These are phyloP conservation scores for Sebastolobus altivelis DNA, from an alignment of 2,797 vertebrate species.

Conservation along the genomic window DNA sequence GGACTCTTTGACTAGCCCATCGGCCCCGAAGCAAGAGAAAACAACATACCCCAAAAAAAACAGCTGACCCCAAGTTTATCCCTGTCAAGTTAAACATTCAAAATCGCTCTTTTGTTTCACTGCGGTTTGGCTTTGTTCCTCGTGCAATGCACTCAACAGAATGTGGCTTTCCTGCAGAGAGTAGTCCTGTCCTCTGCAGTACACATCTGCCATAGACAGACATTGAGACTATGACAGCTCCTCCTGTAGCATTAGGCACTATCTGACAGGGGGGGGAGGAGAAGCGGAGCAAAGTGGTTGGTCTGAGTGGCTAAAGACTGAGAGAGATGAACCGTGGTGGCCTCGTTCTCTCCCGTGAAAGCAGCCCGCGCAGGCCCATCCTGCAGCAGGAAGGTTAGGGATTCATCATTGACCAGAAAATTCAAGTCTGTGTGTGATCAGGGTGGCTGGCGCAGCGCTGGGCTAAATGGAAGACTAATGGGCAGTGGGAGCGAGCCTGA, in stretches of 20 bases:
- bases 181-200: conserved; percentile 31
- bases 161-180: conserved; percentile 31
- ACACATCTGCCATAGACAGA: conserved; percentile 38
- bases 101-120: conserved; percentile 20
- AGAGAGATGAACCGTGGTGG: conserved; percentile 70
- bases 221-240: conserved; percentile 56
- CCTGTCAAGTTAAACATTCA: conserved; percentile 36
- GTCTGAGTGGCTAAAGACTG: conserved; percentile 68
- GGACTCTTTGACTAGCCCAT: conserved; percentile 17
- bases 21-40: conserved; percentile 21
- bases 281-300: conserved; percentile 58
- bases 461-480: conserved; percentile 84
- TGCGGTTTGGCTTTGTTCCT: conserved; percentile 5
- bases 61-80: conserved; percentile 20
- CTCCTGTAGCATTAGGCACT: conserved; percentile 54
- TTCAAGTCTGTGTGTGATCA: conserved; percentile 71
- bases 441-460: conserved; percentile 73
- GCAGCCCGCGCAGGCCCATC: conserved; percentile 48
- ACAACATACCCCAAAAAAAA: conserved; percentile 29
- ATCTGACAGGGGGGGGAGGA: conserved; percentile 52
- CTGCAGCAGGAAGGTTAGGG: conserved; percentile 62
- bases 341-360: conserved; percentile 58
- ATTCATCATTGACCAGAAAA: conserved; percentile 81
- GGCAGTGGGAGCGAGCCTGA: conserved; percentile 78
- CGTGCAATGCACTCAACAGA: conserved; percentile 15